phyloP scores from a whole-genome alignment of 2,888 invertebrate species.

The Sycophila texana region DNA sequence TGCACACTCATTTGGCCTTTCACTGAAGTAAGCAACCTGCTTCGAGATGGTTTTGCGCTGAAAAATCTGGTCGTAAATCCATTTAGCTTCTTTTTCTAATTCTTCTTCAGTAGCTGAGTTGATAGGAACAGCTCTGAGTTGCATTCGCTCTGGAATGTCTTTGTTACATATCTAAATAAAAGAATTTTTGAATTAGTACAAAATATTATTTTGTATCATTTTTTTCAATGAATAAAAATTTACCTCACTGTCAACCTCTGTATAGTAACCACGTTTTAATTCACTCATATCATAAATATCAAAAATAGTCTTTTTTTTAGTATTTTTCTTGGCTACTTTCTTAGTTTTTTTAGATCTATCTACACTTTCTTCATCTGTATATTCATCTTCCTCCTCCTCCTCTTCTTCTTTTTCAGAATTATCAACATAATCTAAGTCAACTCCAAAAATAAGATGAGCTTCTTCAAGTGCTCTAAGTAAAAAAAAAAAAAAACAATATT shows the following conservation, averaged over 20 bases:
- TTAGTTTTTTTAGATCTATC: conserved; percentile 82
- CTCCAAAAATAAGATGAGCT: conserved; percentile 99
- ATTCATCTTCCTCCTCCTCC: conserved; percentile 87
- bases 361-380: conserved; percentile 83
- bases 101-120: conserved; percentile 90
- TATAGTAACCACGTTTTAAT: conserved; percentile 95
- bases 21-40: conserved; percentile 81
- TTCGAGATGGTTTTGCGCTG: conserved; percentile 88
- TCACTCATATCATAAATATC: conserved; percentile 98
- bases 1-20: conserved; percentile 65
- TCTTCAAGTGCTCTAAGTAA: conserved; percentile 89
- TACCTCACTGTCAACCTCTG: conserved; percentile 92
- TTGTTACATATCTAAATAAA: conserved; percentile 84
- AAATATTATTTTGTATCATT: background rate
- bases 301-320: conserved; percentile 90
- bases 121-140: conserved; percentile 91
- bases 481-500: background rate
- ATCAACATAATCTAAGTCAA: conserved; percentile 96
- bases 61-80: conserved; percentile 98
- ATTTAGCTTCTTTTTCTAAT: conserved; percentile 94
- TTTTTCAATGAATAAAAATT: background rate
- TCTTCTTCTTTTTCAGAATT: conserved; percentile 91
- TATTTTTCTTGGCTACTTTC: conserved; percentile 85
- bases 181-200: background rate
- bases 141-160: conserved; percentile 94